Conservation (phyloP, 2,888 invertebrate genomes). For the Dynastes maya region DNA sequence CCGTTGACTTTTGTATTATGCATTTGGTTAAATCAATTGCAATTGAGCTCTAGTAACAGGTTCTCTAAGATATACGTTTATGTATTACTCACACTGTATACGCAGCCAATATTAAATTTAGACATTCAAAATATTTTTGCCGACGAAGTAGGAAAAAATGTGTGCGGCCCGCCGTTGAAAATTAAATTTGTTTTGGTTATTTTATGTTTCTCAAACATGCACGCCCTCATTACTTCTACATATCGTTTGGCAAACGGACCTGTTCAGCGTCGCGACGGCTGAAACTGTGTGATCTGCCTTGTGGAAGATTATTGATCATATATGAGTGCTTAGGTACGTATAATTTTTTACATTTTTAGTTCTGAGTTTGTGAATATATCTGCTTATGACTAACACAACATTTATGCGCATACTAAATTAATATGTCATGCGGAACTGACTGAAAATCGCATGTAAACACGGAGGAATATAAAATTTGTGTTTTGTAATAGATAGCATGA, state of each 20-base stretch:
- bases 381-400: neutral
- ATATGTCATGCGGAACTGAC: neutral
- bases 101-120: neutral
- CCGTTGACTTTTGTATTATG: too few relatives aligned
- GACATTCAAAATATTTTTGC: neutral
- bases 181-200: constrained; percentile 10
- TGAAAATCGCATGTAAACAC: neutral
- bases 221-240: constrained; percentile 8
- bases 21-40: neutral
- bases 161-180: neutral
- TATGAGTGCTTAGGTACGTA: neutral
- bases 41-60: neutral
- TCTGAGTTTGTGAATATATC: neutral
- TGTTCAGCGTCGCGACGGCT: neutral
- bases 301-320: neutral
- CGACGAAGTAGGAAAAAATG: neutral
- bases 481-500: too few relatives aligned
- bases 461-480: too few relatives aligned
- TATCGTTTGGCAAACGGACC: constrained; percentile 8
- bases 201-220: constrained; percentile 4
- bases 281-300: neutral
- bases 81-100: too few relatives aligned
- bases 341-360: neutral
- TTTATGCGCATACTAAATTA: neutral
- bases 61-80: neutral